These are phyloP conservation scores for Pterostichus madidus DNA, from an alignment of 2,888 invertebrate species.

Conservation along the genomic window DNA sequence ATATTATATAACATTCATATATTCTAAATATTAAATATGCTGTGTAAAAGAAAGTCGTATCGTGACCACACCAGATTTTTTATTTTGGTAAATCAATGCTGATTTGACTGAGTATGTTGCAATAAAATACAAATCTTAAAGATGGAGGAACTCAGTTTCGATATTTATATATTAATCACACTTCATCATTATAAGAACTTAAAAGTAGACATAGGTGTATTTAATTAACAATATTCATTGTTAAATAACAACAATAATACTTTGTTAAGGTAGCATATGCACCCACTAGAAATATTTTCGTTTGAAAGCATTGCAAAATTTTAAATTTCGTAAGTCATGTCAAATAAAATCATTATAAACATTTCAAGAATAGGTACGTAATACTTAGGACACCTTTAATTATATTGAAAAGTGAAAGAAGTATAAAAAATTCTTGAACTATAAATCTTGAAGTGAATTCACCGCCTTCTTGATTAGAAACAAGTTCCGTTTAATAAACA, in stretches of 20 bases:
- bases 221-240: background rate
- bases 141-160: no score
- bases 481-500: slow-evolving; percentile 23
- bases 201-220: no score
- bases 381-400: background rate
- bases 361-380: background rate
- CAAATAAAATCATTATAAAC: background rate
- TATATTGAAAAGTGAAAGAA: slow-evolving; percentile 14
- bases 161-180: no score
- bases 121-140: no score
- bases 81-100: no score
- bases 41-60: no score
- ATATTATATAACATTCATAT: no score
- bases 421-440: background rate
- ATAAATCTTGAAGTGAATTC: background rate
- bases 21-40: no score
- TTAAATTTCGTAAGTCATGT: background rate
- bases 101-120: no score
- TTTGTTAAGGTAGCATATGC: background rate
- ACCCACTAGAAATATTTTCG: background rate
- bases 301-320: slow-evolving; percentile 4
- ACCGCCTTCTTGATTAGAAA: background rate
- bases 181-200: no score
- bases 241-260: background rate
- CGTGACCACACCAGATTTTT: no score